Evolutionary conservation across 2,113 vertebrate species (phyloP).

Genomic region (Pelvicachromis taeniatus): DNA sequence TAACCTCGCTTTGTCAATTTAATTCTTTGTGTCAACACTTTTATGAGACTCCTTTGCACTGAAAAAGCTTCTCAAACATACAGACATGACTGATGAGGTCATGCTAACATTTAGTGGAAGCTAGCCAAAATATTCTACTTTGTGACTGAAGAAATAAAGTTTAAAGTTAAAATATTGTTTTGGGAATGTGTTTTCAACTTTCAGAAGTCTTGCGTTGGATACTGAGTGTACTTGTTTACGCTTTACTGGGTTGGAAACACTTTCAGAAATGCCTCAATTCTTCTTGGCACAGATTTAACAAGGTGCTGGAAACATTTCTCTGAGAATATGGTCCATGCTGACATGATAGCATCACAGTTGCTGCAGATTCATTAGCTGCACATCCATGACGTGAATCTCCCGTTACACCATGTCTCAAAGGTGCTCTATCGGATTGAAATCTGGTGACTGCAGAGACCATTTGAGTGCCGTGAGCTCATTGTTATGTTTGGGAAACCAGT

Average conservation of each 20-base stretch:
- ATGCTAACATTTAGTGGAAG: not conserved
- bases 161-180: not conserved
- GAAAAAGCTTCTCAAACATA: not conserved
- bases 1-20: not conserved
- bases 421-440: not conserved
- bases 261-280: not conserved
- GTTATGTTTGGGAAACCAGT: not conserved
- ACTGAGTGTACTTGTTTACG: not conserved
- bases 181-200: not conserved
- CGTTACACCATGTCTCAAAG: not conserved
- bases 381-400: not conserved
- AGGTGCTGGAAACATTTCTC: not conserved
- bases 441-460: not conserved
- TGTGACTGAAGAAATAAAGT: not conserved
- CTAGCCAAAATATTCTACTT: not conserved
- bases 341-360: not conserved
- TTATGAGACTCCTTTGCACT: not conserved
- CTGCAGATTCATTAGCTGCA: not conserved
- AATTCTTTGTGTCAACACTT: not conserved
- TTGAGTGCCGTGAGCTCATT: not conserved
- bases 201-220: not conserved
- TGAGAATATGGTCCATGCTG: not conserved
- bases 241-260: not conserved
- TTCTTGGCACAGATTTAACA: not conserved
- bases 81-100: not conserved